Percentiles rank a stretch among this genome's conserved stretches.
Evolutionary conservation across 2,888 invertebrate species (phyloP).

Genomic region (Lasioglossum malachurum): DNA sequence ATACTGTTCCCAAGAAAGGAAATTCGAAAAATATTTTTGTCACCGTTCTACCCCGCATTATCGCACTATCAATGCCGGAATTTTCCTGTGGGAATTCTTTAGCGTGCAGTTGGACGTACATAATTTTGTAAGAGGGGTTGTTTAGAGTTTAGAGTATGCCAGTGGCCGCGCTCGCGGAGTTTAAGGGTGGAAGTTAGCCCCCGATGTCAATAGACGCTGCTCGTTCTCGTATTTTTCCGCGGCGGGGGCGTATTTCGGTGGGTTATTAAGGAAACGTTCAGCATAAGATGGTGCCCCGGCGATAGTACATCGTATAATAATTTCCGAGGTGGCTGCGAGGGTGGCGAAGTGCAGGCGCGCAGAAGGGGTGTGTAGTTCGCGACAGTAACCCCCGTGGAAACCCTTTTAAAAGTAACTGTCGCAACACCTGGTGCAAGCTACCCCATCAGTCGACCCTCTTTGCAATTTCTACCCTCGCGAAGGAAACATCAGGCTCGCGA

Average conservation of each 20-base stretch:
- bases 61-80: neutral
- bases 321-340: constrained; percentile 58
- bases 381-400: constrained; percentile 71
- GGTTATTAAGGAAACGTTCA: constrained; percentile 49
- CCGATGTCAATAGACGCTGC: constrained; percentile 20
- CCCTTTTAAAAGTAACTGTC: constrained; percentile 78
- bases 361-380: constrained; percentile 42
- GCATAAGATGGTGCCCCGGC: constrained; percentile 27
- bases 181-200: neutral
- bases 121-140: too few species aligned
- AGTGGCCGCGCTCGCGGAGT: neutral
- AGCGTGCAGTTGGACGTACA: too few species aligned
- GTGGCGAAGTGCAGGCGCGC: constrained; percentile 54
- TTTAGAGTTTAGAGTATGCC: neutral
- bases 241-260: constrained; percentile 16
- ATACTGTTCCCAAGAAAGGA: neutral
- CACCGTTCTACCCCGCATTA: neutral
- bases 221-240: constrained; percentile 31
- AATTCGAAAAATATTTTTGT: neutral
- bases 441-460: constrained; percentile 48
- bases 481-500: constrained; percentile 43
- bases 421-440: constrained; percentile 75
- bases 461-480: constrained; percentile 49
- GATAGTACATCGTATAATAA: constrained; percentile 67
- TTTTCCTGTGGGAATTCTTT: too few species aligned